Percentiles rank a stretch among this genome's conserved stretches.
These are phyloP conservation scores for Aphaenogaster ashmeadi DNA, from an alignment of 1,140 invertebrate species.

Conservation along the genomic window DNA sequence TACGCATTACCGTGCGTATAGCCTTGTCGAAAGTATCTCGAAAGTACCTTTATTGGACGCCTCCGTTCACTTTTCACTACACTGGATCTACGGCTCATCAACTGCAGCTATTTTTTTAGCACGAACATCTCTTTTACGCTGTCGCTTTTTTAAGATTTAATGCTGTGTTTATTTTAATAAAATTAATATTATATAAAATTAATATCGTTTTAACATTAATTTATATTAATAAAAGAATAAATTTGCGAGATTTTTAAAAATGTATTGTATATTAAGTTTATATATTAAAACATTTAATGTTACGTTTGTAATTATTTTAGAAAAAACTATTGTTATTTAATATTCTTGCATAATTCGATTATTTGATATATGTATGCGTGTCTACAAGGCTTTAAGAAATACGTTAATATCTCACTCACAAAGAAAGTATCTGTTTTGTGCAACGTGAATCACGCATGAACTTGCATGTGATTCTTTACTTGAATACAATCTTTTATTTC, in stretches of 20 bases:
- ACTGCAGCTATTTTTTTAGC: not conserved
- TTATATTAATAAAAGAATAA: not conserved
- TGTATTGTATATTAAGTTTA: not conserved
- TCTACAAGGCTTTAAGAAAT: not conserved
- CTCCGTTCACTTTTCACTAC: conserved; percentile 39
- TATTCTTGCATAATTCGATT: not conserved
- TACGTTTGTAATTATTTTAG: not conserved
- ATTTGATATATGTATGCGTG: not conserved
- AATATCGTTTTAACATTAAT: not conserved
- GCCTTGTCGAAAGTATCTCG: not conserved
- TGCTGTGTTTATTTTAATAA: not conserved
- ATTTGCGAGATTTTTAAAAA: not conserved
- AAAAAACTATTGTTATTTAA: not conserved
- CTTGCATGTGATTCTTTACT: conserved; percentile 3
- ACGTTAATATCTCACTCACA: not conserved
- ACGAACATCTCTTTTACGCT: not conserved
- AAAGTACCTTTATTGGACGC: conserved; percentile 44
- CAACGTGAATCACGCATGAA: not conserved
- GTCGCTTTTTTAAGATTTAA: not conserved
- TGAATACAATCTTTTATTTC: not conserved
- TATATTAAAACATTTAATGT: not conserved
- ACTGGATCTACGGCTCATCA: conserved; percentile 20
- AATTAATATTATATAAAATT: not conserved
- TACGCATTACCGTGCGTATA: not conserved
- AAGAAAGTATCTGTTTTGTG: conserved; percentile 27